phyloP scores from a whole-genome alignment of 2,888 invertebrate genomes.

The Drepanosiphum platanoidis region DNA sequence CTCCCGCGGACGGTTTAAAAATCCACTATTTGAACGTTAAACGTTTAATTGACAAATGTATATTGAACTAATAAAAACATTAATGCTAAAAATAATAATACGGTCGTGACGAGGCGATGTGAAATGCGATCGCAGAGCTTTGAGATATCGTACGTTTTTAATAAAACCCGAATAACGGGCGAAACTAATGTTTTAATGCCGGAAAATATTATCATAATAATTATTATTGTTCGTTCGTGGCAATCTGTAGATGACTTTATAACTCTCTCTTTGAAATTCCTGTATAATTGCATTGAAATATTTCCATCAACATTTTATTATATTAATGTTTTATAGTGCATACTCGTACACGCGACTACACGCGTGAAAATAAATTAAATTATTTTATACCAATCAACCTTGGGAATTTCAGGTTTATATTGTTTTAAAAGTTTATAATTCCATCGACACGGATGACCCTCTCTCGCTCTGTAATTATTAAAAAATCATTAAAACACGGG shows the following conservation, averaged over 20 bases:
- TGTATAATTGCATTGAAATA: constrained; percentile 46
- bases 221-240: constrained; percentile 20
- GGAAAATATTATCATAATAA: constrained; percentile 49
- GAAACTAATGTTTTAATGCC: constrained; percentile 26
- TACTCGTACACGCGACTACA: background rate
- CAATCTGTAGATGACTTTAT: constrained; percentile 33
- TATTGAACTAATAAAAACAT: constrained; percentile 33
- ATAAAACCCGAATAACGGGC: constrained; percentile 9
- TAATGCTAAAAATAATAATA: background rate
- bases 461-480: too few relatives aligned
- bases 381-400: too few relatives aligned
- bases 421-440: too few relatives aligned
- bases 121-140: constrained; percentile 3
- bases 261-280: constrained; percentile 21
- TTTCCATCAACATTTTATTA: constrained; percentile 26
- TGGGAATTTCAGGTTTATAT: background rate
- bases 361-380: background rate
- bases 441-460: too few relatives aligned
- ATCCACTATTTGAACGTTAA: background rate
- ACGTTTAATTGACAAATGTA: constrained; percentile 15
- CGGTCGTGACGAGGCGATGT: background rate
- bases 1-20: too few relatives aligned
- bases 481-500: too few relatives aligned
- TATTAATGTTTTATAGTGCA: constrained; percentile 6
- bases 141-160: background rate